Percentiles rank a stretch among this genome's conserved stretches.
phyloP scores from a whole-genome alignment of 1,140 invertebrate genomes.

The Colletes gigas region DNA sequence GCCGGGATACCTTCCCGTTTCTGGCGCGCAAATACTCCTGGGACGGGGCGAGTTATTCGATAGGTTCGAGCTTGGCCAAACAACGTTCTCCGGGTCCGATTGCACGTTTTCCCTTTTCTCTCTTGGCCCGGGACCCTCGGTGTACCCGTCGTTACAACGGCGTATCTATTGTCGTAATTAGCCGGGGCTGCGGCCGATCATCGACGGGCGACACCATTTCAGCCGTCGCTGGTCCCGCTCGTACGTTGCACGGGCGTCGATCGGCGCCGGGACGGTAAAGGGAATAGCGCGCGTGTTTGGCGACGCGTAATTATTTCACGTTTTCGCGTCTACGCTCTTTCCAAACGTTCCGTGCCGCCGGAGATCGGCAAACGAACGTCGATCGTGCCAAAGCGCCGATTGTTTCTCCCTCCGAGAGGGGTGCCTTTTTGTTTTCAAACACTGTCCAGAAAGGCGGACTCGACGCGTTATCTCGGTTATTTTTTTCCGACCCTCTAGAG shows the following conservation, averaged over 20 bases:
- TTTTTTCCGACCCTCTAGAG: too few relatives aligned
- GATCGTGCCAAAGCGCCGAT: not conserved
- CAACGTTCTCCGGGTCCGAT: constrained; percentile 33
- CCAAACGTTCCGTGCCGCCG: too few relatives aligned
- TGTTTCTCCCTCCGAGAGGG: too few relatives aligned
- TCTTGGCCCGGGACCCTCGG: not conserved
- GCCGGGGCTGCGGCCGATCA: constrained; percentile 5
- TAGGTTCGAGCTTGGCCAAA: constrained; percentile 53
- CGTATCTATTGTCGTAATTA: constrained; percentile 41
- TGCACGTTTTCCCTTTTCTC: constrained; percentile 16
- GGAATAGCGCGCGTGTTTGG: constrained; percentile 54
- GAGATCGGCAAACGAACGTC: not conserved
- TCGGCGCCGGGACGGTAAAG: constrained; percentile 35
- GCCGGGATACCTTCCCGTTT: constrained; percentile 25
- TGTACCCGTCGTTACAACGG: not conserved
- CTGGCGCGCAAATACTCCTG: constrained; percentile 42
- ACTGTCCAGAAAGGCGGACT: too few relatives aligned
- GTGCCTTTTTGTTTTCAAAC: too few relatives aligned
- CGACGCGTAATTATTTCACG: constrained; percentile 63
- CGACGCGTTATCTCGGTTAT: too few relatives aligned
- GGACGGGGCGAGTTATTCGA: constrained; percentile 47
- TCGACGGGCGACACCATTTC: constrained; percentile 5
- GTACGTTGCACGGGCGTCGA: not conserved
- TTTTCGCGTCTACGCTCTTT: constrained; percentile 3
- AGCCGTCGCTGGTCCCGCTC: not conserved